A percentile compares a stretch with the other conserved stretches of the same genome.
Conservation (phyloP, 2,888 invertebrate species). For the Drepanosiphum platanoidis region DNA sequence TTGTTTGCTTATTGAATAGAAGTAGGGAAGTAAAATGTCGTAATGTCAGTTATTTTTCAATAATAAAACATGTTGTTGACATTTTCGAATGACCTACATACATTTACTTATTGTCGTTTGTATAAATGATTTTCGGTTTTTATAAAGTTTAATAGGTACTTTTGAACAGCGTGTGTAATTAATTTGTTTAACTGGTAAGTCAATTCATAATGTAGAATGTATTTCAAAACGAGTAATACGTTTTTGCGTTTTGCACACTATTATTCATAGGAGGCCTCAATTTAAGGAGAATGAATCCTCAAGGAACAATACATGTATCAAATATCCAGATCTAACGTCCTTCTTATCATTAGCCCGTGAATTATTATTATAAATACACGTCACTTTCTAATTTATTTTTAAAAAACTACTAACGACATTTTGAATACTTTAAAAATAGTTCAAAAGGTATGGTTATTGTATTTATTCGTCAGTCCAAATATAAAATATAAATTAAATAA, state of each 20-base stretch:
- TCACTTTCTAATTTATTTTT: slow-evolving; percentile 52
- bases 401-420: slow-evolving; percentile 47
- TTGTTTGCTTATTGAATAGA: slow-evolving; percentile 29
- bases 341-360: slow-evolving; percentile 7
- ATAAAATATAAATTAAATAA: background rate
- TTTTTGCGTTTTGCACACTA: slow-evolving; percentile 13
- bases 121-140: background rate
- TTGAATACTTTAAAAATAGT: slow-evolving; percentile 26
- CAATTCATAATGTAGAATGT: too few species aligned
- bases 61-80: slow-evolving; percentile 45
- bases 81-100: slow-evolving; percentile 51
- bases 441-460: background rate
- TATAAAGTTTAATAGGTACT: background rate
- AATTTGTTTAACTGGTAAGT: background rate
- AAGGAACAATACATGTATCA: slow-evolving; percentile 48
- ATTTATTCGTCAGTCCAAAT: background rate
- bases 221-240: too few species aligned
- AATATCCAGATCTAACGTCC: slow-evolving; percentile 39
- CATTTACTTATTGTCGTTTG: background rate
- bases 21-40: slow-evolving; percentile 35
- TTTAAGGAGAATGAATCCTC: slow-evolving; percentile 7
- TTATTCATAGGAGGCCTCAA: background rate
- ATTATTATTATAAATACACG: slow-evolving; percentile 12
- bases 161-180: background rate
- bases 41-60: slow-evolving; percentile 45